phyloP scores from a whole-genome alignment of 2,888 invertebrate species.

The Pachymerium ferrugineum region DNA sequence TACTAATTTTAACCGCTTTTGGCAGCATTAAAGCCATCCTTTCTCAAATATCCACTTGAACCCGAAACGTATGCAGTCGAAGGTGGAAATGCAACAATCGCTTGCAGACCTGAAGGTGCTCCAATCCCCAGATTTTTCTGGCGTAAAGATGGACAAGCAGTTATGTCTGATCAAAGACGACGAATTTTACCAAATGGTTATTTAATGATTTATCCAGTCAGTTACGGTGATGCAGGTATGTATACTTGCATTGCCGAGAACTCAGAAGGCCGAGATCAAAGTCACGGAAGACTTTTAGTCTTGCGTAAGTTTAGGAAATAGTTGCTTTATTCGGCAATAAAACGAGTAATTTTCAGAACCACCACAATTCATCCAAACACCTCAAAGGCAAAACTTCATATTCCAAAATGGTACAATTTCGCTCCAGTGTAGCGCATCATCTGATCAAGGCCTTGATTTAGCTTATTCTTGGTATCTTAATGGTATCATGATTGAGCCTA shows the following conservation, averaged over 20 bases:
- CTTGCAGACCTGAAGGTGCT: constrained; percentile 89
- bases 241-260: constrained; percentile 84
- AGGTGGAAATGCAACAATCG: constrained; percentile 82
- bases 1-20: neutral
- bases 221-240: constrained; percentile 77
- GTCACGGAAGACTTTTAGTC: constrained; percentile 73
- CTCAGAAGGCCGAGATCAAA: constrained; percentile 78
- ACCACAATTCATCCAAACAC: neutral
- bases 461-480: constrained; percentile 91
- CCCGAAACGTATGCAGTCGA: constrained; percentile 86
- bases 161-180: constrained; percentile 63
- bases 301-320: constrained; percentile 56
- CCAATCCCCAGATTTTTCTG: constrained; percentile 81
- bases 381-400: neutral
- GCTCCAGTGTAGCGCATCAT: constrained; percentile 75
- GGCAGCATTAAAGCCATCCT: constrained; percentile 65
- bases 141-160: constrained; percentile 77
- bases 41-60: constrained; percentile 81
- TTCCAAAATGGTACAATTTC: constrained; percentile 41
- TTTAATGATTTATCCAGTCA: constrained; percentile 75
- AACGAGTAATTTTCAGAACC: neutral
- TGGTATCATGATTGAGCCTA: constrained; percentile 63
- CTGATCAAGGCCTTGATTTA: constrained; percentile 78
- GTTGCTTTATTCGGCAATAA: neutral
- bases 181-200: constrained; percentile 79